Conservation (phyloP, 2,888 invertebrate species). For the Latrodectus elegans region DNA sequence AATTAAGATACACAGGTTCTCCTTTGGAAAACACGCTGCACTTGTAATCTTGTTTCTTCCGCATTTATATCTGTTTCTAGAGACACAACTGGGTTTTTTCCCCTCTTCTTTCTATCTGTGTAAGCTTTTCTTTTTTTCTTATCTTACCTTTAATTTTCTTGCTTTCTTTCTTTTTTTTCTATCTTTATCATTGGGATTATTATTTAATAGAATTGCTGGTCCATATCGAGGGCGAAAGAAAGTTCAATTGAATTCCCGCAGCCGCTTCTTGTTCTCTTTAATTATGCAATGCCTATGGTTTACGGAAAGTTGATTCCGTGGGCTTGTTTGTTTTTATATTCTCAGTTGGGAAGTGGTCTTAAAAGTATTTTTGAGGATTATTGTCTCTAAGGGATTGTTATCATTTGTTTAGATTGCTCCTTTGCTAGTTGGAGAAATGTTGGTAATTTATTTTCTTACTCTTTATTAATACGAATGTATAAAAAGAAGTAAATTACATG, state of each 20-base stretch:
- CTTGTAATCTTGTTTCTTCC: slow-evolving; percentile 43
- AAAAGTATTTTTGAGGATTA: no score
- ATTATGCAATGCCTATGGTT: slow-evolving; percentile 5
- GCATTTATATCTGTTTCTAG: slow-evolving; percentile 35
- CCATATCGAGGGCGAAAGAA: slow-evolving; percentile 1
- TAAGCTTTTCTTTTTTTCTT: neutral
- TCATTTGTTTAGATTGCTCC: no score
- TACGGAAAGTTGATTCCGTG: no score
- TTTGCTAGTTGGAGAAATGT: no score
- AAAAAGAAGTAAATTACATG: no score
- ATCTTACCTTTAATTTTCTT: neutral
- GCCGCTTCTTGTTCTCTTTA: neutral
- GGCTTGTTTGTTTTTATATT: no score
- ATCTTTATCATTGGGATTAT: slow-evolving; percentile 22
- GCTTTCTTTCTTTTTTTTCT: neutral
- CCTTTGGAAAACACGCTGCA: slow-evolving; percentile 30
- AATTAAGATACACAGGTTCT: slow-evolving; percentile 58
- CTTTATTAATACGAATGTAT: no score
- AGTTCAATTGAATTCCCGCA: slow-evolving; percentile 9
- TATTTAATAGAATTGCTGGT: slow-evolving; percentile 44
- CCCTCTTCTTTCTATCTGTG: neutral
- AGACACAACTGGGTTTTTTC: neutral
- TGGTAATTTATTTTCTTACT: no score
- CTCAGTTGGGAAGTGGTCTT: no score
- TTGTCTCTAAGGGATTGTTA: no score